Percentiles rank a stretch among this genome's conserved stretches.
These are phyloP conservation scores for Nemopilema nomurai DNA, from an alignment of 30 jellyfish, hydroid and myxozoan species.

Conservation along the genomic window DNA sequence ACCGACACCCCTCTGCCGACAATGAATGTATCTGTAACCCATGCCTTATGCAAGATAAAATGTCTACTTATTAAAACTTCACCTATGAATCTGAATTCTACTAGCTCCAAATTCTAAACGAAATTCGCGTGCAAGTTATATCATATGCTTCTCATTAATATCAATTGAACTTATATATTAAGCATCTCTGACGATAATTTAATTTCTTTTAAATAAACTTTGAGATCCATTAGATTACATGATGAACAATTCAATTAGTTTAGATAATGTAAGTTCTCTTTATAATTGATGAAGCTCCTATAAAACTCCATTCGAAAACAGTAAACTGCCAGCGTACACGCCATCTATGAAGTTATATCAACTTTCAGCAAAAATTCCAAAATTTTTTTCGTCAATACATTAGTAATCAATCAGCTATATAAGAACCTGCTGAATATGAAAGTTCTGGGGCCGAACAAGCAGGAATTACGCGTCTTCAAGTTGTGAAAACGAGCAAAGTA, in stretches of 20 bases:
- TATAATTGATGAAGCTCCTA: slow-evolving; percentile 31
- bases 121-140: slow-evolving; percentile 36
- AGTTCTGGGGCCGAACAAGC: background rate
- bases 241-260: slow-evolving; percentile 5
- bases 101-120: slow-evolving; percentile 37
- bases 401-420: background rate
- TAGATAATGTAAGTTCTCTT: slow-evolving; percentile 9
- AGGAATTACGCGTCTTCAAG: background rate
- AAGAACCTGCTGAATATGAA: background rate
- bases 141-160: slow-evolving; percentile 20
- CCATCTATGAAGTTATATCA: slow-evolving; percentile 15
- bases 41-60: background rate
- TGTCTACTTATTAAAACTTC: slow-evolving; percentile 35
- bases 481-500: background rate
- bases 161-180: slow-evolving; percentile 51
- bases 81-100: slow-evolving; percentile 38
- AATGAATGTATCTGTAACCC: background rate
- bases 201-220: slow-evolving; percentile 34
- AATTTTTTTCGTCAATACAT: background rate
- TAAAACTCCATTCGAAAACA: slow-evolving; percentile 28
- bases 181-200: slow-evolving; percentile 21
- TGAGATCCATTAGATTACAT: slow-evolving; percentile 24
- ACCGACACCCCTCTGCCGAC: background rate
- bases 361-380: slow-evolving; percentile 24
- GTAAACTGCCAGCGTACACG: slow-evolving; percentile 23